These are phyloP conservation scores for Antheraea yamamai DNA, from an alignment of 2,888 invertebrate species.

Conservation along the genomic window DNA sequence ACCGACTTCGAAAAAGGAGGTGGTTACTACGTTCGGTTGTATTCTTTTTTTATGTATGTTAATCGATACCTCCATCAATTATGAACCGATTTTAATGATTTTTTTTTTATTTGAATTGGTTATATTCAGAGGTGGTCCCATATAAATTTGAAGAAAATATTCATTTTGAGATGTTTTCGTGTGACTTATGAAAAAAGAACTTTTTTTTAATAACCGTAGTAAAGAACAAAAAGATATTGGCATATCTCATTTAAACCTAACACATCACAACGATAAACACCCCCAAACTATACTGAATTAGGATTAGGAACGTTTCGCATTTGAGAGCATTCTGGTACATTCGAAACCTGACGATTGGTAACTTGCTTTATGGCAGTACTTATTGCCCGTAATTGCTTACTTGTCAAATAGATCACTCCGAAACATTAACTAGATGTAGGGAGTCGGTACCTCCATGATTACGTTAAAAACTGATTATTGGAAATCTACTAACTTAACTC, in stretches of 20 bases:
- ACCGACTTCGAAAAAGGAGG: too few relatives aligned
- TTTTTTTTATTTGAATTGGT: too few relatives aligned
- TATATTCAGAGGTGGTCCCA: too few relatives aligned
- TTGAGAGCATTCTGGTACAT: slow-evolving; percentile 4
- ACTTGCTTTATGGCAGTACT: slow-evolving; percentile 10
- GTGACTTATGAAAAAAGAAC: background rate
- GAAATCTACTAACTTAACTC: too few relatives aligned
- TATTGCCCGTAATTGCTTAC: slow-evolving; percentile 3
- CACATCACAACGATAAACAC: background rate
- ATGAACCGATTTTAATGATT: too few relatives aligned
- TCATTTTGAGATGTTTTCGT: background rate
- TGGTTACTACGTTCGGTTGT: too few relatives aligned
- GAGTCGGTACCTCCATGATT: background rate
- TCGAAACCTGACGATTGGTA: slow-evolving; percentile 7
- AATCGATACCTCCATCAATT: too few relatives aligned
- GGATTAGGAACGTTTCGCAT: slow-evolving; percentile 10
- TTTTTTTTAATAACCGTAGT: background rate
- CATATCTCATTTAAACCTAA: background rate
- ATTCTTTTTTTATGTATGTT: too few relatives aligned
- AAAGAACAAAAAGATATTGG: background rate
- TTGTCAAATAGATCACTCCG: background rate
- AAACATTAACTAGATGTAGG: background rate
- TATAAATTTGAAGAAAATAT: too few relatives aligned
- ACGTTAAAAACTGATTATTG: background rate
- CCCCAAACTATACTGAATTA: background rate